Evolutionary conservation across 2,113 vertebrate species (phyloP), one percentile per base, ranked within the genome.

Genomic region (Cyanoliseus patagonus): DNA sequence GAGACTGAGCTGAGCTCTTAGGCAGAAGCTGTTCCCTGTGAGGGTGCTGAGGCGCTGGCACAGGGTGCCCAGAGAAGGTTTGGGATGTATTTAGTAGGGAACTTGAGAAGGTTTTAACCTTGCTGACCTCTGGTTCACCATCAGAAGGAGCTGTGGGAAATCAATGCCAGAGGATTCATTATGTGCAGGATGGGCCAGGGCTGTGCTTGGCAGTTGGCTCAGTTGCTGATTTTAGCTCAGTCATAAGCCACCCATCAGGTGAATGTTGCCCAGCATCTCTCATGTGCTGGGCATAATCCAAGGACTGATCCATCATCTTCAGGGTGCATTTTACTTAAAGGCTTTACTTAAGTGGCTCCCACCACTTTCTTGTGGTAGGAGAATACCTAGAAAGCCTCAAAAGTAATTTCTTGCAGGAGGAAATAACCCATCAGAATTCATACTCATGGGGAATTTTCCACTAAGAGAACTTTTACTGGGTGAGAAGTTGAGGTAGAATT

Each of bases 191-290:
- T 52, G 63, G 41, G 17, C 8, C 59, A 64, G 16, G 20, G 22
- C 7, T 35, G 27, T 46, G 35, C 47, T 90, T 11, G 19, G 68
- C 30, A 57, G 27, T 23, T 80, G 64, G 39, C 39, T 79, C 35
- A 14, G 14, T 5, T 27, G 17, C 16, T 44, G 12, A 22, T 19
- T 80, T 81, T 44, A 70, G 24, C 41, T 76, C 23, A 55, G 51
- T 41, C 41, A 63, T 20, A 59, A 64, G 12, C 24, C 1, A 1
- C 10, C 8, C 1, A 0, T 46, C 25, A 23, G 42, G 17, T 37
- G 18, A 35, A 13, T 78, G 20, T 75, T 44, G 1, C 33, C 44
- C 9, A 5, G 30, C 7, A 53, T 9, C 5, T 3, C 17, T 12
- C 3, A 4, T 4, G 25, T 25, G 41, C 27, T 75, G 79, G 64